Base-by-base conservation (phyloP, 2,888 invertebrate species). In the Lasiommata megera region DNA sequence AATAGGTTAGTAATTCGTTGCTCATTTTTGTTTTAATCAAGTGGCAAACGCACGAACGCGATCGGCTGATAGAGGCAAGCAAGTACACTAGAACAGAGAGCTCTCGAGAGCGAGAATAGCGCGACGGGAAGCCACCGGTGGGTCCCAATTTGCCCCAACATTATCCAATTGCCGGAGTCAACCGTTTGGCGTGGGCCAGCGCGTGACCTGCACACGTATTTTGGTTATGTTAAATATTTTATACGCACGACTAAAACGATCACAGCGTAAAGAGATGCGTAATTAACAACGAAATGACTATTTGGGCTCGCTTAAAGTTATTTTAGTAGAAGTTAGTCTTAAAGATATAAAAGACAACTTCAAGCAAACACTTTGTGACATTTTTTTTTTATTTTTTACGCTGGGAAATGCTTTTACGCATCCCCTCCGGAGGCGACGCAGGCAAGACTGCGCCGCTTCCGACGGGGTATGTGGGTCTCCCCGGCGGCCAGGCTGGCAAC, bases 141-240 rank as follows among this genome's bases (percentile, higher is more conserved):
- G 87, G 82, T 82, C 86, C 82, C 88, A 88, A 88, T 88, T 85
- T 81, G 82, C 73, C 70, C 74, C 71, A 73, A 72, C 76, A 88
- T 88, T 88, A 88, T 87, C 81, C 88, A 88, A 88, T 89, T 88
- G 84, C 68, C 71, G 72, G 76, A 80, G 79, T 77, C 82, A 88
- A 90, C 79, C 84, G 85, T 81, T 89, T 88, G 79, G 89, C 89
- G 89, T 90, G 88, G 89, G 89, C 89, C 74, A 78, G 76, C 84
- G 80, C 88, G 86, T 84, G 88, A 86, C 84, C 82, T 78, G 80
- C 68, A 74, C 79, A 70, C 73, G 69, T 76, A 76, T 82, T 81
- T 79, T 72, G 66, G 70, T 64, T 61, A 65, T 64, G 54, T 61
- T 64, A 38, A 34, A 40, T 36, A 46, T 58, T 43, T 43, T 17